Evolutionary conservation across 2,797 vertebrate species (phyloP).

Genomic region (Rhynchotus rufescens): DNA sequence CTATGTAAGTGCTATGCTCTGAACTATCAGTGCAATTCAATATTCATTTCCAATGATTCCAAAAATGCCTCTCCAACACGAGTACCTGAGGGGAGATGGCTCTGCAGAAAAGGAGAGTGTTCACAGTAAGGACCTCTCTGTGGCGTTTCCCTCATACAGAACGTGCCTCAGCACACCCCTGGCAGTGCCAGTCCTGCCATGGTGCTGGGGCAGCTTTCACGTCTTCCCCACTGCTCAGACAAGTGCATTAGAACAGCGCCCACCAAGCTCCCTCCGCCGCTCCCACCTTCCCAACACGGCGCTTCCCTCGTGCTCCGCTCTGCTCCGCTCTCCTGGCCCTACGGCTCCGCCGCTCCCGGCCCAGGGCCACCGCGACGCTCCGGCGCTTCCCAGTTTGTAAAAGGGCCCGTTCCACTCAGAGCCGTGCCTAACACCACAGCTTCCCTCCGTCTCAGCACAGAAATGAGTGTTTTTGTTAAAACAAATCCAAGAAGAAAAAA

Average conservation of each 20-base stretch:
- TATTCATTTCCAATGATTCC: neutral
- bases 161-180: neutral
- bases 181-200: neutral
- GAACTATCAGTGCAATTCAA: neutral
- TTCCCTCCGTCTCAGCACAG: constrained; percentile 50
- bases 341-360: too few species aligned
- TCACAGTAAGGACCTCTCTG: neutral
- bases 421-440: constrained; percentile 67
- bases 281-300: too few species aligned
- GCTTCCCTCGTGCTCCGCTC: too few species aligned
- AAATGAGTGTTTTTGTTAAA: constrained; percentile 56
- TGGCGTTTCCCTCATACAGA: neutral
- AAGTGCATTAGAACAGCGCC: neutral
- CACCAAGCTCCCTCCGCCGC: too few species aligned
- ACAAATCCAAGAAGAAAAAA: neutral
- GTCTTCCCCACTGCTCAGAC: constrained; percentile 6
- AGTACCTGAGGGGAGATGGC: neutral
- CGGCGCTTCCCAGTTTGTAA: too few species aligned
- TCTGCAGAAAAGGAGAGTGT: neutral
- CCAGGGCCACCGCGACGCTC: too few species aligned
- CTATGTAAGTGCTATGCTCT: neutral
- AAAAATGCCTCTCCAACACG: neutral
- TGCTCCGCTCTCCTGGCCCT: too few species aligned
- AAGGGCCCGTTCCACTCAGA: constrained; percentile 68
- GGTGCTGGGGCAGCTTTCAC: constrained; percentile 20